Evolutionary conservation across 2,113 vertebrate species (phyloP).

Genomic region (Cynocephalus volans): DNA sequence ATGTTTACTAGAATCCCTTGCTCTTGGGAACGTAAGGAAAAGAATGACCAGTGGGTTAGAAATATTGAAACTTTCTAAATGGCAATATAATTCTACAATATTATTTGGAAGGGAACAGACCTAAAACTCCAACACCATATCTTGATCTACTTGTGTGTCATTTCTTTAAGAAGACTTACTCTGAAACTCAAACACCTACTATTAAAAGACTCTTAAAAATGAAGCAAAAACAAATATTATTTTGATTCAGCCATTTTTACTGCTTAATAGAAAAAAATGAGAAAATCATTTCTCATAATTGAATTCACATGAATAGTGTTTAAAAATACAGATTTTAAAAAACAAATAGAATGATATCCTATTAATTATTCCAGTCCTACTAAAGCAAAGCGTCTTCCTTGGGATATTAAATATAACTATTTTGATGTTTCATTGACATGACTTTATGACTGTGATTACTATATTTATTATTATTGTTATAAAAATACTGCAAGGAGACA

Average conservation of each 20-base stretch:
- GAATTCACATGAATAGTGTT: not conserved
- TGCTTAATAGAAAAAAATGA: constrained; percentile 1
- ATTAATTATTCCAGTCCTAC: not conserved
- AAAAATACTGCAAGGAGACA: not conserved
- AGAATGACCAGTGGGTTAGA: not conserved
- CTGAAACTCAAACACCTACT: not conserved
- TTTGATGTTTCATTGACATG: not conserved
- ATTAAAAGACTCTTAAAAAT: constrained; percentile 5
- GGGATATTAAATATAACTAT: not conserved
- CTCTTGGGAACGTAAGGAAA: not conserved
- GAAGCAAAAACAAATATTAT: constrained; percentile 4
- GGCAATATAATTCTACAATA: not conserved
- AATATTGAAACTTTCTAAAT: not conserved
- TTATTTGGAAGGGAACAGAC: not conserved
- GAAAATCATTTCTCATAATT: not conserved
- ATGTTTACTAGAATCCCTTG: not conserved
- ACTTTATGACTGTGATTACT: not conserved
- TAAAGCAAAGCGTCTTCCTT: not conserved
- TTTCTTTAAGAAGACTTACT: not conserved
- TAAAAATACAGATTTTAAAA: not conserved
- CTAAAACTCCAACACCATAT: not conserved
- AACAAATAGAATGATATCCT: not conserved
- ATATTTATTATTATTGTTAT: not conserved
- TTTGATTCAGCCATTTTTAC: not conserved
- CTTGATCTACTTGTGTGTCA: not conserved